Percentiles rank a stretch among this genome's conserved stretches.
Conservation (phyloP, 2,113 vertebrate species). For the Tychaedon coryphoeus region DNA sequence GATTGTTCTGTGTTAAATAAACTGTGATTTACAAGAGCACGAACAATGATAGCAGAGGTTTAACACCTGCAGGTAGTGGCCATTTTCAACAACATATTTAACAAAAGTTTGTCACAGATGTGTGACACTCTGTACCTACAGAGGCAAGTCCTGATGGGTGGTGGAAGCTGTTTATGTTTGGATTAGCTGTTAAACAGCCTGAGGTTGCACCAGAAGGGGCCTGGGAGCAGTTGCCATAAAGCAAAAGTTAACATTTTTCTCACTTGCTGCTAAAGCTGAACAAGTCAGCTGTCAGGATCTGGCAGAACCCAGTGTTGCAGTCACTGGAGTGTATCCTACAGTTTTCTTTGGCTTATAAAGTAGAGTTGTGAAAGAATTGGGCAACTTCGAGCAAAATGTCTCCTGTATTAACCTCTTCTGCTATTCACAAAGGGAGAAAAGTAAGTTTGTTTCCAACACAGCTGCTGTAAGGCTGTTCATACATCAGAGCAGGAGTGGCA, state of each 20-base stretch:
- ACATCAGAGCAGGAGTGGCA: neutral
- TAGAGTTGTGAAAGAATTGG: conserved; percentile 49
- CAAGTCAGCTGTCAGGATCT: neutral
- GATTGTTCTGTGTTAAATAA: conserved; percentile 73
- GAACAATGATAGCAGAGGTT: conserved; percentile 43
- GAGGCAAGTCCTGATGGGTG: neutral
- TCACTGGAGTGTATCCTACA: conserved; percentile 43
- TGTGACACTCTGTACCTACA: neutral
- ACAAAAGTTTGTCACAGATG: conserved; percentile 27
- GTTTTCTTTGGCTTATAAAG: conserved; percentile 53
- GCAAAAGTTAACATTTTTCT: conserved; percentile 11
- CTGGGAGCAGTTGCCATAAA: neutral
- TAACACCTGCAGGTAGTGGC: neutral
- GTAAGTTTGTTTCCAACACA: neutral
- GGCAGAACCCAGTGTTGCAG: neutral
- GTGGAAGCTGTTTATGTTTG: neutral
- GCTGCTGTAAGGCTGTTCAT: neutral
- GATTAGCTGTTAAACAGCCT: neutral
- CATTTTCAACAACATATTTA: conserved; percentile 1
- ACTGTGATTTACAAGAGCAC: conserved; percentile 64
- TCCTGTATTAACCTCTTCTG: conserved; percentile 49
- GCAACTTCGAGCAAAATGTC: neutral
- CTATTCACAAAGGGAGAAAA: neutral
- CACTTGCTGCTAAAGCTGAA: conserved; percentile 10
- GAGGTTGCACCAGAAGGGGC: neutral